Conservation (phyloP, 2,113 vertebrate genomes). For the Albula glossodonta region DNA sequence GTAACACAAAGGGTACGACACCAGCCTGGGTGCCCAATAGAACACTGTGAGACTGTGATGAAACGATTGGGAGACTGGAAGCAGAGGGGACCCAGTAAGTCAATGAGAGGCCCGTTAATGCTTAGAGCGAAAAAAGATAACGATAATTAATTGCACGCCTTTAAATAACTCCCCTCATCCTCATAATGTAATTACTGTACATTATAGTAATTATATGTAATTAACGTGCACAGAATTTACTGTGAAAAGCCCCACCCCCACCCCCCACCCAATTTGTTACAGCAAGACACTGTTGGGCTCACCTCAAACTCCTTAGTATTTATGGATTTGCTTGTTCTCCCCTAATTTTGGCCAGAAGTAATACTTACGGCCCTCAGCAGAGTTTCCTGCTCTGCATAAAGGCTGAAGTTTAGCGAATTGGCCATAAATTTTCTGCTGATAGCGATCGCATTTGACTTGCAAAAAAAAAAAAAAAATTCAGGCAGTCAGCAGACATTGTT, state of each 20-base stretch:
- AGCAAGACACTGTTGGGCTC: too few relatives aligned
- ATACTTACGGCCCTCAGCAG: background rate
- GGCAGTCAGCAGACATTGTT: background rate
- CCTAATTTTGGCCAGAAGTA: background rate
- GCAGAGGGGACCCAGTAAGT: background rate
- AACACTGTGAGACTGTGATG: background rate
- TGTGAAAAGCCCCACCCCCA: background rate
- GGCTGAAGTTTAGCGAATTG: background rate
- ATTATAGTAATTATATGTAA: background rate
- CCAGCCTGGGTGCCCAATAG: background rate
- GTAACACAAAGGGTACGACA: too few relatives aligned
- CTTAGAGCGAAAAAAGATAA: background rate
- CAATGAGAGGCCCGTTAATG: too few relatives aligned
- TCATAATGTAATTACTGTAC: slow-evolving; percentile 1
- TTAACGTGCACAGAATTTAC: background rate
- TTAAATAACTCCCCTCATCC: background rate
- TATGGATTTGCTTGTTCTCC: too few relatives aligned
- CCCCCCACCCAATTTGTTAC: too few relatives aligned
- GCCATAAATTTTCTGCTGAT: background rate
- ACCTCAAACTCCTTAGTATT: background rate
- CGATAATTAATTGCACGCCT: background rate
- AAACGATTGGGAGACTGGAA: background rate
- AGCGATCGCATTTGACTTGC: background rate
- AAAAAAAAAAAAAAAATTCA: too few relatives aligned
- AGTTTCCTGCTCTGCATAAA: background rate